Base-by-base conservation (phyloP, 2,113 vertebrate genomes). In the Callocephalon fimbriatum region DNA sequence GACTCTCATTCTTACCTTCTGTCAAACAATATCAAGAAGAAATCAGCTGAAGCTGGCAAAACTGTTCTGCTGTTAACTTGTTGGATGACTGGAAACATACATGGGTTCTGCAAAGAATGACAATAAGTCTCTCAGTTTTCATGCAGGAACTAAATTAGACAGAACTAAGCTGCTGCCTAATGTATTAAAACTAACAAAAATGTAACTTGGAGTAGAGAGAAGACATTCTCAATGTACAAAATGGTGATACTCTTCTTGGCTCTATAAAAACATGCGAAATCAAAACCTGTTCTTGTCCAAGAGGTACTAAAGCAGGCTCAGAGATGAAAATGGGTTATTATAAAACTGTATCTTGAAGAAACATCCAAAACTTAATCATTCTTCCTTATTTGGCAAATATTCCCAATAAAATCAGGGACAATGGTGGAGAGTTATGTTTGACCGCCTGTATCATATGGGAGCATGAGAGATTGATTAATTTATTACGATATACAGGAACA, bases 21-120 rank as follows among this genome's bases (percentile, higher is more conserved):
- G 90, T 81, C 92, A 93, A 88, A 85, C 29, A 86, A 6, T 13
- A 91, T 82, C 73, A 91, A 61, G 65, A 87, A 89, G 66, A 80
- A 93, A 94, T 88, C 61, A 92, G 80, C 90, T 90, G 92, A 95
- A 96, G 82, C 48, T 75, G 65, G 83, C 65, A 86, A 83, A 95
- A 90, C 25, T 54, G 31, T 59, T 81, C 44, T 67, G 75, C 67
- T 93, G 75, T 50, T 88, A 86, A 80, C 51, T 66, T 61, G 61
- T 44, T 72, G 56, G 67, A 53, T 5, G 22, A 87, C 89, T 86
- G 81, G 80, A 93, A 92, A 75, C 83, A 45, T 4, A 35, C 3
- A 3, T 53, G 86, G 68, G 37, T 50, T 79, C 92, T 94, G 70
- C 65, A 87, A 53, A 72, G 76, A 95, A 90, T 84, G 56, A 95